A percentile compares a stretch with the other conserved stretches of the same genome.
phyloP scores from a whole-genome alignment of 2,113 vertebrate species.

The Tapirus terrestris region DNA sequence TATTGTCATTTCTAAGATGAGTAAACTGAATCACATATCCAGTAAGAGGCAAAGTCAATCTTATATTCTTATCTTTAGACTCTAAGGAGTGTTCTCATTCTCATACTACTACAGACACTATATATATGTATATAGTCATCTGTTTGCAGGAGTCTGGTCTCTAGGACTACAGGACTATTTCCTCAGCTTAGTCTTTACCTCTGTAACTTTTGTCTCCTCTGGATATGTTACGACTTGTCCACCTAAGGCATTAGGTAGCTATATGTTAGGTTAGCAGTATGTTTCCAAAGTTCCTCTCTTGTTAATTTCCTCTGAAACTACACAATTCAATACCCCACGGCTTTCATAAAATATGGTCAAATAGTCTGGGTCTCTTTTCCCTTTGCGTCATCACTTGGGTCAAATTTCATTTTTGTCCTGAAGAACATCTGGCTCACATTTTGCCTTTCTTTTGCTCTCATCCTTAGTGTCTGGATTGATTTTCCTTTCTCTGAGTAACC shows the following conservation, averaged over 20 bases:
- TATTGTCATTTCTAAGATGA: neutral
- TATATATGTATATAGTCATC: too few relatives aligned
- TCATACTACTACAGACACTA: neutral
- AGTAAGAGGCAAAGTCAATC: neutral
- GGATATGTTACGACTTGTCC: neutral
- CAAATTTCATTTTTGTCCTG: neutral
- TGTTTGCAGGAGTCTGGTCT: neutral
- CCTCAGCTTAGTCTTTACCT: neutral
- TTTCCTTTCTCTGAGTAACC: neutral
- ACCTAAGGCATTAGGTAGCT: neutral
- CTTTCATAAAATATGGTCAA: neutral
- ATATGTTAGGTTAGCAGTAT: neutral
- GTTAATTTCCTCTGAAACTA: constrained; percentile 13
- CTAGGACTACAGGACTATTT: neutral
- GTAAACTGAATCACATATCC: neutral
- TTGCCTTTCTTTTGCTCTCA: neutral
- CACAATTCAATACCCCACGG: neutral
- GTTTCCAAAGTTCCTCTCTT: constrained; percentile 14
- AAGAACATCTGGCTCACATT: neutral
- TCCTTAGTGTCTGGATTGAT: neutral
- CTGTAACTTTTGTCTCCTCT: neutral
- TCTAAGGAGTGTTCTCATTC: neutral
- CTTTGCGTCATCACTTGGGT: neutral
- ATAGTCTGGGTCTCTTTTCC: neutral
- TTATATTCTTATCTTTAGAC: neutral